Base-by-base conservation (phyloP, 2,888 invertebrate genomes). In the Scaptodrosophila latifasciaeformis region DNA sequence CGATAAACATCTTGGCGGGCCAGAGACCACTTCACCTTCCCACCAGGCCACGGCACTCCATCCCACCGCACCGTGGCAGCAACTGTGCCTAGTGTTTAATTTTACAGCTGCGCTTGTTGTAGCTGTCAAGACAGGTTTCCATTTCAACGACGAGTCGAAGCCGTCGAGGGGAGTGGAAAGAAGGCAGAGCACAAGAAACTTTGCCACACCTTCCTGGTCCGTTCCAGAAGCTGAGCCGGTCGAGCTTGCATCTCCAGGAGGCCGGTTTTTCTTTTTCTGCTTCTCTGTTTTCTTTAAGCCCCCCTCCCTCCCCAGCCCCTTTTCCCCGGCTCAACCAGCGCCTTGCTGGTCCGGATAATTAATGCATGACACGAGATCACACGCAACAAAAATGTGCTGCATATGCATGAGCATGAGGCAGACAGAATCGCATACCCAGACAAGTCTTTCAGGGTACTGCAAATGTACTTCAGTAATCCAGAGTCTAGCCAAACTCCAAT, bases 1-100 rank as follows among this genome's bases (percentile, higher is more conserved):
- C 58, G 69, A 69, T 69, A 69, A 69, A 47, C 62, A 69, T 67
- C 69, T 59, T 59, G 50, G 17, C 35, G 35, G 35, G 7, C 13
- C 35, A 12, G n/a, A 13, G 5, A 15, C 35, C 17, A 6, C 4
- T 5, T 13, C n/a, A 1, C 13, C 12, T 2, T 4, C 17, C n/a
- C 3, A 19, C 19, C 21, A 10, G 12, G 10, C 12, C 2, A 17
- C 9, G 19, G 2, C 27, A 13, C 24, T 24, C n/a, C 21, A 10
- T 43, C 18, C 21, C 46, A 9, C 46, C 9, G 12, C 13, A 10
- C n/a, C 39, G 19, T 12, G 21, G 45, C 46, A 43, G 51, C 54
- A 57, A 29, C 54, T 40, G 40, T 17, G 55, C 47, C 59, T 42
- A 58, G 56, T 57, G 49, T 59, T 65, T 62, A 47, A 57, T 54